A percentile compares a stretch with the other conserved stretches of the same genome.
phyloP scores from a whole-genome alignment of 2,797 vertebrate species.

The Syndactyla subalaris region DNA sequence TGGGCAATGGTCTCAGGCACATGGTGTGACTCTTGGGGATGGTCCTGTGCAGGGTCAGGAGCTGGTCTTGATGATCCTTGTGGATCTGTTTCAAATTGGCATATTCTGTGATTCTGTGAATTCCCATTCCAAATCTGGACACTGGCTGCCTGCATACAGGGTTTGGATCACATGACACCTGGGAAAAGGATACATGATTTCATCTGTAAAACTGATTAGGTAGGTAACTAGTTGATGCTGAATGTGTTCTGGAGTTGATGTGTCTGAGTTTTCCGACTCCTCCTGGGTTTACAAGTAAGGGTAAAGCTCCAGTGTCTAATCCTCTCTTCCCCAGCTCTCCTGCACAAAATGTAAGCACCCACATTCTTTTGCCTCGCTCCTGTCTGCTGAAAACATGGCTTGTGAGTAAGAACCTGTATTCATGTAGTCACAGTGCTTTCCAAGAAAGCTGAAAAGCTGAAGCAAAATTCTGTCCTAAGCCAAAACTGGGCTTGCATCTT shows the following conservation, averaged over 20 bases:
- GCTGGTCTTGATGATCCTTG: not conserved
- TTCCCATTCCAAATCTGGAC: not conserved
- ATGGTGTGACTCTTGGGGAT: not conserved
- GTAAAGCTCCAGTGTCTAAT: not conserved
- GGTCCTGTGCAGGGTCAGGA: not conserved
- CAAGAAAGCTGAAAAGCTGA: not conserved
- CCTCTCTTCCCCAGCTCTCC: not conserved
- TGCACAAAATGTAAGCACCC: not conserved
- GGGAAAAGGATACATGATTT: not conserved
- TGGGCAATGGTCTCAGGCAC: not conserved
- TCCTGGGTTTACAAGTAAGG: not conserved
- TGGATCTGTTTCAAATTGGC: not conserved
- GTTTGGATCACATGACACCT: not conserved
- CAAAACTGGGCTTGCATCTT: not conserved
- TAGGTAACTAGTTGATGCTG: not conserved
- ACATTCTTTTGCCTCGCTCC: not conserved
- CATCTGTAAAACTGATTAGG: not conserved
- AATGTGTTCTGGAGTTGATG: not conserved
- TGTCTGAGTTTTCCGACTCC: not conserved
- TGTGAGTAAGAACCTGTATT: not conserved
- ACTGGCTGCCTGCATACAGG: not conserved
- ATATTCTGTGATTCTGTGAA: not conserved
- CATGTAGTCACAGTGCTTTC: not conserved
- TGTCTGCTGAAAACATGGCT: not conserved
- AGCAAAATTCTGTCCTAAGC: not conserved